A percentile compares a stretch with the other conserved stretches of the same genome.
phyloP scores from a whole-genome alignment of 2,113 vertebrate genomes.

The Lepus timidus region DNA sequence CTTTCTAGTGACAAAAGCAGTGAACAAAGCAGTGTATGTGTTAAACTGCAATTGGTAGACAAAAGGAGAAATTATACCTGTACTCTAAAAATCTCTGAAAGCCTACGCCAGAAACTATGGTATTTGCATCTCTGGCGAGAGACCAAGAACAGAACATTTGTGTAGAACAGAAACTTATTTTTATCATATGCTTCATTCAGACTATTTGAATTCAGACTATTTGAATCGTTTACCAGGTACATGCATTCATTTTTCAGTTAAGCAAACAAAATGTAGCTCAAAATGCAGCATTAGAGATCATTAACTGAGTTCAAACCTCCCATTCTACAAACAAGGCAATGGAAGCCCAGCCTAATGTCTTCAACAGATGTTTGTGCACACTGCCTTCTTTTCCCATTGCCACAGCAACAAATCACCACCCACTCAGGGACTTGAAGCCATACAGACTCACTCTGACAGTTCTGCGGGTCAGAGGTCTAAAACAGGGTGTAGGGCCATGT shows the following conservation, averaged over 20 bases:
- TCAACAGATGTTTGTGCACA: neutral
- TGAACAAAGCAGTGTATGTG: neutral
- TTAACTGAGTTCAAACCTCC: neutral
- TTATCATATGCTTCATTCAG: neutral
- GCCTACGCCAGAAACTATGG: neutral
- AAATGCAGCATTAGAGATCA: neutral
- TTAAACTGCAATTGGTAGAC: neutral
- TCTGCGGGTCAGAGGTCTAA: neutral
- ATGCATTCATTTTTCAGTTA: conserved; percentile 7
- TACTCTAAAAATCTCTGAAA: neutral
- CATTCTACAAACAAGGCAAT: conserved; percentile 9
- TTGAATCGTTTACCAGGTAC: neutral
- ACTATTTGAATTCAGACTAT: neutral
- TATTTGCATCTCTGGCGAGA: neutral
- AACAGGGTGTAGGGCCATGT: neutral
- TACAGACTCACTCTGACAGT: neutral
- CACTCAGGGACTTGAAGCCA: neutral
- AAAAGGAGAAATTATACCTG: neutral
- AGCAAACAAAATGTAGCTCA: conserved; percentile 18
- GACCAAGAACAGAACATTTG: neutral
- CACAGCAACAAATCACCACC: neutral
- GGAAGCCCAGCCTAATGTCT: neutral
- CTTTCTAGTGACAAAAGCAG: neutral
- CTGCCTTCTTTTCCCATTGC: neutral
- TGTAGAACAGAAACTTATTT: neutral